phyloP scores from a whole-genome alignment of 2,888 invertebrate species.

The Ochropacha duplaris region DNA sequence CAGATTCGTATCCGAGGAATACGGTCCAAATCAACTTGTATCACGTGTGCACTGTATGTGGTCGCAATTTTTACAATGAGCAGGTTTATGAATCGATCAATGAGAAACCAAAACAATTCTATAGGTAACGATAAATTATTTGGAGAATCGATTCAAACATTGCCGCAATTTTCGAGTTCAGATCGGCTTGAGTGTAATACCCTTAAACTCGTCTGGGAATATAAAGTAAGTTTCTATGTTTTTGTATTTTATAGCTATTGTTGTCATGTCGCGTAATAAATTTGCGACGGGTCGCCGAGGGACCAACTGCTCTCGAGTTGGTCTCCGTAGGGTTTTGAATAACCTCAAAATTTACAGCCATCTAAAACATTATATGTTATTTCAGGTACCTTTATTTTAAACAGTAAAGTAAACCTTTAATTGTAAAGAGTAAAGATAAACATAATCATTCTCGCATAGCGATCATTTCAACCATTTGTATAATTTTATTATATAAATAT shows the following conservation, averaged over 20 bases:
- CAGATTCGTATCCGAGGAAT: neutral
- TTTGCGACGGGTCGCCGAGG: constrained; percentile 1
- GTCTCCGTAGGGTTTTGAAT: neutral
- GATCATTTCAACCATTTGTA: too few relatives aligned
- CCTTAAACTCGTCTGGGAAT: constrained; percentile 32
- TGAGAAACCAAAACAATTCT: neutral
- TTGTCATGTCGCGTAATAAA: constrained; percentile 19
- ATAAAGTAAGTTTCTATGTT: constrained; percentile 34
- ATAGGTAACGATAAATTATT: neutral
- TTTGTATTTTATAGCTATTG: constrained; percentile 25
- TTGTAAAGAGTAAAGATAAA: too few relatives aligned
- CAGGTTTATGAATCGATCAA: too few relatives aligned
- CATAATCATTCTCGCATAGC: too few relatives aligned
- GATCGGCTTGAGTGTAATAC: constrained; percentile 19
- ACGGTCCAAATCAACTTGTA: neutral
- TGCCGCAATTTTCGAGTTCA: constrained; percentile 7
- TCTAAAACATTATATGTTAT: neutral
- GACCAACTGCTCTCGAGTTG: neutral
- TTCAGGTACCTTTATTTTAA: too few relatives aligned
- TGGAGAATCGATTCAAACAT: constrained; percentile 15
- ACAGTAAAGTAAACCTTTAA: too few relatives aligned
- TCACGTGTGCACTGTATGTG: neutral
- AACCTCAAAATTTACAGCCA: constrained; percentile 3
- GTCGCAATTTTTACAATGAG: too few relatives aligned
- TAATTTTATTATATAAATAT: too few relatives aligned